Evolutionary conservation across 2,797 vertebrate genomes (phyloP), one percentile per base, ranked within the genome.

Genomic region (Picus viridis): DNA sequence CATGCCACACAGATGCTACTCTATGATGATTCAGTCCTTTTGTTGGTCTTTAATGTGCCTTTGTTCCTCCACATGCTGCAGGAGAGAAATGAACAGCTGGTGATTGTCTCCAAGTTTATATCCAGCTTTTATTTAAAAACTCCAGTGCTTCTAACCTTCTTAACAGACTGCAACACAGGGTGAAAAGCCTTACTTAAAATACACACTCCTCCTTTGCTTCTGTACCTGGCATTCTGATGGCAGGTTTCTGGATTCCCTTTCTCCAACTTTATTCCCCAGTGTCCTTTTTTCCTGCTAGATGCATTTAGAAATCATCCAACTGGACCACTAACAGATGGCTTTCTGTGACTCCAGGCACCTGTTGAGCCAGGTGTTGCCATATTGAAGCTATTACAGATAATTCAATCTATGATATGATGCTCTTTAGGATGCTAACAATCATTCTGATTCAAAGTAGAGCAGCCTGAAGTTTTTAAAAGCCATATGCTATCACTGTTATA

Each of bases 371-470:
- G 88, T 93, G 89, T 86, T 94, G 61, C 84, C 91, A 88, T 91
- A 92, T 65, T 91, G 92, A 95, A 89, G 87, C 76, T 78, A 94
- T 95, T 96, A 89, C 63, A 88, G 87, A 88, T 76, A 93, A 95
- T 88, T 92, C 88, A 92, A 54, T 88, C 88, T 54, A 27, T 67
- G 83, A 64, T 75, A 87, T 53, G 63, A 69, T 75, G 84, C 58
- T 94, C 93, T 96, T 94, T 83, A 88, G 96, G 90, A 94, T 94
- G 83, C 64, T 93, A 92, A 95, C 88, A 71, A 84, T 93, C 5
- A 3, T 57, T 90, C 70, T 71, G 82, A 87, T 89, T 94, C 93
- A 62, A 91, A 74, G 39, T 49, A 76, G 36, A 83, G 67, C 59
- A 69, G 73, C 39, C 70, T 34, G 30, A 94, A 79, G 74, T 61